Evolutionary conservation across 1,140 invertebrate species (phyloP).

Genomic region (Lithobius niger): DNA sequence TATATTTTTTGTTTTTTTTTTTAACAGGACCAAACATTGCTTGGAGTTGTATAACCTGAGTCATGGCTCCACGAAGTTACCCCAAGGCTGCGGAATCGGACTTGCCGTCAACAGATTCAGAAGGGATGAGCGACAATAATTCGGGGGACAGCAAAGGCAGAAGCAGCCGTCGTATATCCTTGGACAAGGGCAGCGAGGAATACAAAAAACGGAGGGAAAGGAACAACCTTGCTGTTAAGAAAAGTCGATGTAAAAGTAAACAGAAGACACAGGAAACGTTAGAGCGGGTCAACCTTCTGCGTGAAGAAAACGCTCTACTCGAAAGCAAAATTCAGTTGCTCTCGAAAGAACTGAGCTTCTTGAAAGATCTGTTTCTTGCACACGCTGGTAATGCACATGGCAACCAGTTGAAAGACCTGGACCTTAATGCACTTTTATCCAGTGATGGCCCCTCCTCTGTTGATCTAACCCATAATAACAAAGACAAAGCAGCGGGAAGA

Average conservation of each 20-base stretch:
- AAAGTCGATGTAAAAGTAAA: conserved; percentile 74
- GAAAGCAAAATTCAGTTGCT: conserved; percentile 74
- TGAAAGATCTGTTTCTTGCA: conserved; percentile 73
- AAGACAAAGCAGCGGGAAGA: neutral
- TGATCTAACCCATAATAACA: neutral
- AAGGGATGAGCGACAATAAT: no score
- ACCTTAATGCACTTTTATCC: neutral
- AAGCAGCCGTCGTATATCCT: no score
- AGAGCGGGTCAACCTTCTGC: conserved; percentile 56
- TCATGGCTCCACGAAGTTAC: no score
- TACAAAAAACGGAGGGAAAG: conserved; percentile 62
- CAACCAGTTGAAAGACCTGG: conserved; percentile 2
- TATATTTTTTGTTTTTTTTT: no score
- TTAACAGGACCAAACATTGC: no score
- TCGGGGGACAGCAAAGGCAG: no score
- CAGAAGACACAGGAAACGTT: conserved; percentile 60
- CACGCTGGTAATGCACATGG: conserved; percentile 45
- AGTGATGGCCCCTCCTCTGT: neutral
- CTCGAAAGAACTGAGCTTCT: conserved; percentile 66
- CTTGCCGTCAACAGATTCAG: no score
- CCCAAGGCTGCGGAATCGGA: no score
- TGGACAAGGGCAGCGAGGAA: conserved; percentile 60
- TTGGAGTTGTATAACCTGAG: no score
- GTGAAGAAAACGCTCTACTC: conserved; percentile 66
- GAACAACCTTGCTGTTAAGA: conserved; percentile 81